These are phyloP conservation scores for Cyanistes caeruleus DNA, from an alignment of 2,113 vertebrate genomes.

Conservation along the genomic window DNA sequence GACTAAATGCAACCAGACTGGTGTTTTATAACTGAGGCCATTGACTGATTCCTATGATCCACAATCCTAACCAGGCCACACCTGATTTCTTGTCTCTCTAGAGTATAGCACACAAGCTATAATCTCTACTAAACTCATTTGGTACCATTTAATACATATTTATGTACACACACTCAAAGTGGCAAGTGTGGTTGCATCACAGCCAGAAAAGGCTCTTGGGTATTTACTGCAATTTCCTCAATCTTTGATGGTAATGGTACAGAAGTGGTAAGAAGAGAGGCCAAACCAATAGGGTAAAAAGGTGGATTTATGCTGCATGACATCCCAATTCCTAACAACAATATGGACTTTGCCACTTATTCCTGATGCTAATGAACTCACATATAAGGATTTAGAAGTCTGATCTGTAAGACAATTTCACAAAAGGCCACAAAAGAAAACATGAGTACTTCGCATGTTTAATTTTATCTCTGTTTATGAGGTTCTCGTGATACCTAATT, in stretches of 20 bases:
- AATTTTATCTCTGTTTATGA: not conserved
- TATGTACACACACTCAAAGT: rapidly evolving
- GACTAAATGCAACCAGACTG: not conserved
- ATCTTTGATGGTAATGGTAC: not conserved
- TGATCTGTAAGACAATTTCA: not conserved
- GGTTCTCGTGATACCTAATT: rapidly evolving
- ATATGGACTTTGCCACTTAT: not conserved
- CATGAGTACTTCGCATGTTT: not conserved
- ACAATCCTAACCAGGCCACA: not conserved
- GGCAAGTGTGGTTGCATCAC: not conserved
- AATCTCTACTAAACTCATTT: not conserved
- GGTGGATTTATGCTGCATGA: not conserved
- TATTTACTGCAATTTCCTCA: not conserved
- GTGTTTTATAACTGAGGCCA: not conserved
- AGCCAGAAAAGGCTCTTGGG: not conserved
- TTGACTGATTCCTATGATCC: not conserved
- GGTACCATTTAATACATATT: not conserved
- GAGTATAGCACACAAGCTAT: not conserved
- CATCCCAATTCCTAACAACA: not conserved
- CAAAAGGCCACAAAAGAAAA: not conserved
- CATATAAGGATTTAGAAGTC: not conserved
- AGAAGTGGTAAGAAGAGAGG: not conserved
- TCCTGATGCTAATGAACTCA: not conserved
- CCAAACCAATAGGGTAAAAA: rapidly evolving
- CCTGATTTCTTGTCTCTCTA: not conserved